Percentiles rank a stretch among this genome's conserved stretches.
Evolutionary conservation across 1,140 invertebrate genomes (phyloP).

Genomic region (Gonatopus flavifemur): DNA sequence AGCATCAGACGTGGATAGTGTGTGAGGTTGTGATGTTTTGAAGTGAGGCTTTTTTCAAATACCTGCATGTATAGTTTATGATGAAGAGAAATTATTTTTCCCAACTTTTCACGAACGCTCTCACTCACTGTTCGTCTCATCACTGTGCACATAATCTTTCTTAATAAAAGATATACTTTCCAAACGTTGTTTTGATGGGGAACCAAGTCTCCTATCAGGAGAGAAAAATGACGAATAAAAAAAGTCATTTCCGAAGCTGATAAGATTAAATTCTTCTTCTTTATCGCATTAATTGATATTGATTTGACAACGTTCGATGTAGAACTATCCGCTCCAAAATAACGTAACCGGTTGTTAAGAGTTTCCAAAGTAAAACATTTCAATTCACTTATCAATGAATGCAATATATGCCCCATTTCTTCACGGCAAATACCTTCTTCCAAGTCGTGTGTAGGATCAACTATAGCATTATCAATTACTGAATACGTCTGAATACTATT

Average conservation of each 20-base stretch:
- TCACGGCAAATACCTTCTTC: constrained; percentile 4
- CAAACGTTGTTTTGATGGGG: constrained; percentile 4
- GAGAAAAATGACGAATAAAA: constrained; percentile 10
- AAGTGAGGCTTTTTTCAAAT: constrained; percentile 6
- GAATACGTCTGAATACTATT: constrained; percentile 2
- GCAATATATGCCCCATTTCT: constrained; percentile 7
- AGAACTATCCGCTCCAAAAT: constrained; percentile 1
- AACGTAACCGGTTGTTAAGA: constrained; percentile 9
- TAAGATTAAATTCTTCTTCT: constrained; percentile 8
- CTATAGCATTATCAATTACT: constrained; percentile 1
- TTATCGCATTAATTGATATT: not conserved
- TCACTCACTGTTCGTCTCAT: not conserved
- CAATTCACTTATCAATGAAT: constrained; percentile 6
- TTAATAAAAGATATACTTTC: constrained; percentile 10
- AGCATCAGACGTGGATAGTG: constrained; percentile 10
- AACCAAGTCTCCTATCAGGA: constrained; percentile 12
- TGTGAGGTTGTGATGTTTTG: constrained; percentile 7
- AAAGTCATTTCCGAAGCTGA: constrained; percentile 18
- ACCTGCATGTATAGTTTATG: constrained; percentile 8
- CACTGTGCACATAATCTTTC: constrained; percentile 7
- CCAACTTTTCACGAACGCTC: not conserved
- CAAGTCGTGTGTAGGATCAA: constrained; percentile 8
- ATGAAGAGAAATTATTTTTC: constrained; percentile 2
- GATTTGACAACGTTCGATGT: not conserved
- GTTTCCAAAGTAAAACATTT: constrained; percentile 14